These are phyloP conservation scores for Cephus pulcher DNA, from an alignment of 2,888 invertebrate species.

Conservation along the genomic window DNA sequence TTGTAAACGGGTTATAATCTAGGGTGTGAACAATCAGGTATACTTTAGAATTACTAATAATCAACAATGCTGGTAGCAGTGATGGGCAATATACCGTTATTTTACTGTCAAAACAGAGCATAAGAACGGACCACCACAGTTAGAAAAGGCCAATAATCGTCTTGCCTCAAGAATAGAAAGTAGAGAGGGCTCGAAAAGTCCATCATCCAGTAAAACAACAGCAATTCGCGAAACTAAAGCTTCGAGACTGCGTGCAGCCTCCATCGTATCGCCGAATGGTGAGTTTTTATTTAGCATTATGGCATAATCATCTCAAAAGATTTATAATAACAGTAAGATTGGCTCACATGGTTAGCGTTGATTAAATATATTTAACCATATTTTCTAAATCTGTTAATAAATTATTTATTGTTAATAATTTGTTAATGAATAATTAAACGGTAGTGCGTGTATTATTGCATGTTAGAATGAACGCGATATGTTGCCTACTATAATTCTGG, in stretches of 20 bases:
- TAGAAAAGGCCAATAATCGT: constrained; percentile 63
- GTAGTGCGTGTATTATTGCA: neutral
- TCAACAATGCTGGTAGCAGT: neutral
- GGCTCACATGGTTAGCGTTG: neutral
- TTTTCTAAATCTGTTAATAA: neutral
- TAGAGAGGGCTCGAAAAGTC: constrained; percentile 40
- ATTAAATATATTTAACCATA: no score
- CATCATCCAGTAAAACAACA: constrained; percentile 39
- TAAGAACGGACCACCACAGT: constrained; percentile 40
- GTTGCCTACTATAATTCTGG: neutral
- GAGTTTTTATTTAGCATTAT: constrained; percentile 51
- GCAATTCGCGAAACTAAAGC: constrained; percentile 53
- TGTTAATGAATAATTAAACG: neutral
- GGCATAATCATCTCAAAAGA: neutral
- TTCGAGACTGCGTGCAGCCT: constrained; percentile 54
- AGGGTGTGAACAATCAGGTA: neutral
- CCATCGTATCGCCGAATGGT: constrained; percentile 51
- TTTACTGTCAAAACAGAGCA: constrained; percentile 59
- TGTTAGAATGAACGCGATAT: neutral
- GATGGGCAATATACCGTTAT: neutral
- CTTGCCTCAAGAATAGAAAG: constrained; percentile 57
- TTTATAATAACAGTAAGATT: neutral
- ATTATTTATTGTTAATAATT: constrained; percentile 7
- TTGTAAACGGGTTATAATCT: neutral
- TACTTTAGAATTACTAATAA: neutral